Conservation (phyloP, 2,888 invertebrate genomes). For the Rapana venosa region DNA sequence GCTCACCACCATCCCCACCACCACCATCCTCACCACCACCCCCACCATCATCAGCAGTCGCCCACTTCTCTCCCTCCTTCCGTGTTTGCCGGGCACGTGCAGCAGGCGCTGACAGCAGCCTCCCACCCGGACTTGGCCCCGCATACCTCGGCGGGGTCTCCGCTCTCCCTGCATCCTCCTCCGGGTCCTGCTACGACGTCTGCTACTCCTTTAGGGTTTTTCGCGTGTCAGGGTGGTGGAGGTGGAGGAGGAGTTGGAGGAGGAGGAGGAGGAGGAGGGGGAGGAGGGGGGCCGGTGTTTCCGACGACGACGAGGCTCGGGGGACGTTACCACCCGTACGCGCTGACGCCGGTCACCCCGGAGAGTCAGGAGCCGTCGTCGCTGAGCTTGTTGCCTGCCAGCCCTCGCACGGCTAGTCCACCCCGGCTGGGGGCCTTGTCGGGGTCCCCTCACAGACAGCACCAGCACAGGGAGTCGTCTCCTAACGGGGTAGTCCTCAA, state of each 20-base stretch:
- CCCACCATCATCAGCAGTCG: conserved; percentile 15
- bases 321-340: conserved; percentile 22
- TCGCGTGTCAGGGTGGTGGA: not conserved
- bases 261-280: no score
- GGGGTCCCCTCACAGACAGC: not conserved
- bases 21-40: not conserved
- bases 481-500: conserved; percentile 23
- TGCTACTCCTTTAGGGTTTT: not conserved
- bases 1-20: not conserved
- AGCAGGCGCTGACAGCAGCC: not conserved
- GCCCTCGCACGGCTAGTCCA: conserved; percentile 20
- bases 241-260: not conserved
- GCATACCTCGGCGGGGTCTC: not conserved
- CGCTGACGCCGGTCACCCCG: conserved; percentile 19
- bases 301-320: not conserved
- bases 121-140: not conserved
- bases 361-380: not conserved
- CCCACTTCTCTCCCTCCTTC: conserved; percentile 35
- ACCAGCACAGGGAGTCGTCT: not conserved
- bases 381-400: conserved; percentile 9
- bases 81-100: conserved; percentile 36
- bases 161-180: not conserved
- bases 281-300: not conserved
- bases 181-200: not conserved
- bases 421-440: not conserved